phyloP scores from a whole-genome alignment of 2,888 invertebrate genomes.

The Drepanosiphum platanoidis region DNA sequence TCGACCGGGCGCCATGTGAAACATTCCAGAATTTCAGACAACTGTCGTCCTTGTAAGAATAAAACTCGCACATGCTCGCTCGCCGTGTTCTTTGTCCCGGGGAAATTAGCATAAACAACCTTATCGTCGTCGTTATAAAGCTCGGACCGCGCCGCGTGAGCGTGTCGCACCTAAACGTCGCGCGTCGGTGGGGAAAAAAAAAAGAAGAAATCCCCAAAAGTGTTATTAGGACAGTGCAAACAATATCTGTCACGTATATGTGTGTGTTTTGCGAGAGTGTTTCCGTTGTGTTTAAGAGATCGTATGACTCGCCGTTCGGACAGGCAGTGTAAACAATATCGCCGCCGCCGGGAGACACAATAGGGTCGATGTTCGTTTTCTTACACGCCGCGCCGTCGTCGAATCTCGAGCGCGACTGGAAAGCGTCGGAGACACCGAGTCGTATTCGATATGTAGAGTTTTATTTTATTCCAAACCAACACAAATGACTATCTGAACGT shows the following conservation, averaged over 20 bases:
- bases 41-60: conserved; percentile 74
- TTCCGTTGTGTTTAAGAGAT: neutral
- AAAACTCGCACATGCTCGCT: conserved; percentile 2
- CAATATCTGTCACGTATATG: neutral
- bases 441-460: too few relatives aligned
- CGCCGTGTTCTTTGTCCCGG: neutral
- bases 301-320: neutral
- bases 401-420: too few relatives aligned
- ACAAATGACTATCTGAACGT: too few relatives aligned
- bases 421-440: too few relatives aligned
- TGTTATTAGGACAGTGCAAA: neutral
- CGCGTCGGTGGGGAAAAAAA: too few relatives aligned
- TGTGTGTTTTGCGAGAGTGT: neutral
- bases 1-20: conserved; percentile 71
- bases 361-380: too few relatives aligned
- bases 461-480: too few relatives aligned
- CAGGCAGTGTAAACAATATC: neutral
- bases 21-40: conserved; percentile 70
- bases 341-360: neutral
- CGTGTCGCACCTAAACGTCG: neutral
- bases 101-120: conserved; percentile 40
- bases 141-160: neutral
- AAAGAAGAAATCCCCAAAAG: too few relatives aligned
- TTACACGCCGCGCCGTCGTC: too few relatives aligned
- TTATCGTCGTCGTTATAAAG: conserved; percentile 31